Evolutionary conservation across 2,113 vertebrate species (phyloP), one percentile per base, ranked within the genome.

Genomic region (Notothenia rossii): DNA sequence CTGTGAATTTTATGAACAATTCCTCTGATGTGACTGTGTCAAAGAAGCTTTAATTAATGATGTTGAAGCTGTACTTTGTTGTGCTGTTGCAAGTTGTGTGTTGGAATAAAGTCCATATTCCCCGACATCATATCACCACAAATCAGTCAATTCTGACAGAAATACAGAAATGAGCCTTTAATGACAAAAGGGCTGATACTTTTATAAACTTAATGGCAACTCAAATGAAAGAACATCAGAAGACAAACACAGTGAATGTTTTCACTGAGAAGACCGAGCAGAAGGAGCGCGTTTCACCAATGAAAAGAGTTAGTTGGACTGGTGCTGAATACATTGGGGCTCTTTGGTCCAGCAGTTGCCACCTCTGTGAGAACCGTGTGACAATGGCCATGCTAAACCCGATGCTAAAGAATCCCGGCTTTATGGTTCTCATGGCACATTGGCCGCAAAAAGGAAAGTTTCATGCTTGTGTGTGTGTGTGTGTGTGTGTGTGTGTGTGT

Each of bases 351-450:
- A 82, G 74, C 81, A 64, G 79, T 81, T 63, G 54, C 76, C 71
- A 63, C 79, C 81, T 64, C 70, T 87, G 90, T 90, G 91, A 91
- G 82, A 93, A 89, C 83, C 86, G 68, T 85, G 82, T 85, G 83
- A 93, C 93, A 90, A 93, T 83, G 83, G 87, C 89, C 80, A 69
- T 75, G 84, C 85, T 84, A 86, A 89, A 92, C 83, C 77, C 85
- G 51, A 54, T 63, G 85, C 85, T 85, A 84, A 90, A 92, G 91
- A 90, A 92, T 88, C 78, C 80, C 64, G 59, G 79, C 90, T 92
- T 88, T 92, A 92, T 93, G 93, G 89, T 93, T 93, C 91, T 94
- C 92, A 91, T 90, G 93, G 82, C 92, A 85, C 92, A 93, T 91
- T 91, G 89, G 81, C 67, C 11, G 65, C 71, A 87, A 84, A 93